Evolutionary conservation across 2,113 vertebrate species (phyloP).

Genomic region (Rallus limicola): DNA sequence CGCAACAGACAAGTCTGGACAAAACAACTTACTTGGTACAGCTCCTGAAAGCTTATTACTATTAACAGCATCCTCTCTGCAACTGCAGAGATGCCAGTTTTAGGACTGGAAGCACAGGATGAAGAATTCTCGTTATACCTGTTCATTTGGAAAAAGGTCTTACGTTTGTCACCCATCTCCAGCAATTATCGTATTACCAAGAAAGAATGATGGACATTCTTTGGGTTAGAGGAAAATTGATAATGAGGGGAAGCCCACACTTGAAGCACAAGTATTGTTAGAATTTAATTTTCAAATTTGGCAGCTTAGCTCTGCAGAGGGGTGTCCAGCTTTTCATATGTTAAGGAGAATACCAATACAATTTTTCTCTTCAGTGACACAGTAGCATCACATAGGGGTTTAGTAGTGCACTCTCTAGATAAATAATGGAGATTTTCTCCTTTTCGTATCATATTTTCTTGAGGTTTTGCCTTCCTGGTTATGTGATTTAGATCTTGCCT

Average conservation of each 20-base stretch:
- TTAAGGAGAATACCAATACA: background rate
- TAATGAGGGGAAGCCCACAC: background rate
- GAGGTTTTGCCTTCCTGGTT: background rate
- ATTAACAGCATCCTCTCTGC: slow-evolving; percentile 1
- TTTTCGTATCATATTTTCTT: background rate
- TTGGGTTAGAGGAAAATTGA: background rate
- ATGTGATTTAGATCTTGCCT: background rate
- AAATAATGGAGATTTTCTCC: background rate
- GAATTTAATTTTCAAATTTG: background rate
- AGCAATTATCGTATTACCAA: background rate
- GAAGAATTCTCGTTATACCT: background rate
- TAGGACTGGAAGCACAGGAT: background rate
- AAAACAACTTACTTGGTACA: slow-evolving; percentile 43
- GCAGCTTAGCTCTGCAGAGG: background rate
- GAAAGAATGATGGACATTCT: background rate
- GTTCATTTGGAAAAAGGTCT: background rate
- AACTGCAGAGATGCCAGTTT: background rate
- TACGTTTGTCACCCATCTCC: background rate
- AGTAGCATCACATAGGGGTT: background rate
- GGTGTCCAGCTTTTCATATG: background rate
- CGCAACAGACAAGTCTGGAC: slow-evolving; percentile 72
- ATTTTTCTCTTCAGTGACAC: background rate
- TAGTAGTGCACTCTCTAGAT: background rate
- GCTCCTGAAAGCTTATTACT: slow-evolving; percentile 20
- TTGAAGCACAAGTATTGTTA: background rate